A percentile compares a stretch with the other conserved stretches of the same genome.
Conservation (phyloP, 2,888 invertebrate species). For the Drosophila lacicola region DNA sequence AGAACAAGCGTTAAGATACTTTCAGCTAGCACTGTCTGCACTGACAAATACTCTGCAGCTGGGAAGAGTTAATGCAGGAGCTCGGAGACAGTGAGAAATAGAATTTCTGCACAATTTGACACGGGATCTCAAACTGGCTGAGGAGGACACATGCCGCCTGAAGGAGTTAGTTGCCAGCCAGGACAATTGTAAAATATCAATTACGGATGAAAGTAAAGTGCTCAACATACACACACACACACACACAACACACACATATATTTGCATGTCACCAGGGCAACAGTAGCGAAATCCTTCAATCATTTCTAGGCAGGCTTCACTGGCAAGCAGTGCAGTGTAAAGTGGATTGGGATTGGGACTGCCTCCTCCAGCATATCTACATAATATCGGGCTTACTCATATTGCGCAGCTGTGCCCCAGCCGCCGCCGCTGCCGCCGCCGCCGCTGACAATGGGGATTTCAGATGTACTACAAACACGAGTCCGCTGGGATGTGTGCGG, state of each 20-base stretch:
- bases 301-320: slow-evolving; percentile 66
- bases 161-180: slow-evolving; percentile 17
- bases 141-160: background rate
- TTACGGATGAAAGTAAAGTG: slow-evolving; percentile 72
- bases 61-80: background rate
- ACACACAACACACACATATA: background rate
- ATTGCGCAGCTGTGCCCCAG: slow-evolving; percentile 54
- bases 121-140: slow-evolving; percentile 17
- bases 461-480: slow-evolving; percentile 38
- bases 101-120: slow-evolving; percentile 78
- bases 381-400: slow-evolving; percentile 53
- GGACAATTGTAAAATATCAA: slow-evolving; percentile 76
- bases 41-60: background rate
- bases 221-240: slow-evolving; percentile 30
- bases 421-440: slow-evolving; percentile 3
- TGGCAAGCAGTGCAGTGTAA: slow-evolving; percentile 23
- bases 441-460: slow-evolving; percentile 55
- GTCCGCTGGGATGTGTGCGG: slow-evolving; percentile 35
- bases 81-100: slow-evolving; percentile 62
- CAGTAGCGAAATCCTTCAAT: slow-evolving; percentile 70
- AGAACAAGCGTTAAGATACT: slow-evolving; percentile 14
- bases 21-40: slow-evolving; percentile 25
- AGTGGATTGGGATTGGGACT: too few species aligned
- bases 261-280: slow-evolving; percentile 45
- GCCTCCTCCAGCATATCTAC: slow-evolving; percentile 30